These are phyloP conservation scores for Tragulus kanchil DNA, from an alignment of 2,113 vertebrate species.

Conservation along the genomic window DNA sequence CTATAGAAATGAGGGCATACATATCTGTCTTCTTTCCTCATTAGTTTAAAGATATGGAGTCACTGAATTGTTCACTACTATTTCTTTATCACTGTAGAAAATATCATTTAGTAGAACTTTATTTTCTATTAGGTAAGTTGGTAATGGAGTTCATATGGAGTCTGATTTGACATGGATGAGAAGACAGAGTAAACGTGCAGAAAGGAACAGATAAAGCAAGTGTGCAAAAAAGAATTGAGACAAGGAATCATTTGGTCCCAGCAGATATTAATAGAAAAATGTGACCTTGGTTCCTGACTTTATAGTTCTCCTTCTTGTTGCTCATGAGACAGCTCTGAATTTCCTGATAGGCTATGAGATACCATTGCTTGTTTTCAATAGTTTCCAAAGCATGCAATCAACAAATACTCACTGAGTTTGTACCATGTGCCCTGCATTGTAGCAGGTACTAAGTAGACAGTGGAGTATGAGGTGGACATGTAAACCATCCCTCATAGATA, in stretches of 20 bases:
- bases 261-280: neutral
- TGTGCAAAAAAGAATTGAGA: neutral
- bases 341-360: neutral
- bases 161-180: neutral
- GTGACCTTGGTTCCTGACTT: neutral
- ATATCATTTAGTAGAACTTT: neutral
- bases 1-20: neutral
- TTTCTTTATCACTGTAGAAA: neutral
- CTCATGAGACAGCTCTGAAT: neutral
- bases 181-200: neutral
- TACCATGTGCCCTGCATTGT: neutral
- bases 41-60: neutral
- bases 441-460: neutral
- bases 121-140: neutral
- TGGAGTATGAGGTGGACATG: neutral
- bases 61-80: neutral
- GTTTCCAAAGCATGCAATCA: neutral
- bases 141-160: neutral
- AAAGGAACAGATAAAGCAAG: neutral
- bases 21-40: neutral
- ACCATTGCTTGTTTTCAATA: neutral
- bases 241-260: fast-evolving
- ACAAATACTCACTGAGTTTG: neutral
- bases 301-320: neutral
- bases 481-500: neutral